phyloP scores from a whole-genome alignment of 2,888 invertebrate genomes.

The Heliconius aoede region DNA sequence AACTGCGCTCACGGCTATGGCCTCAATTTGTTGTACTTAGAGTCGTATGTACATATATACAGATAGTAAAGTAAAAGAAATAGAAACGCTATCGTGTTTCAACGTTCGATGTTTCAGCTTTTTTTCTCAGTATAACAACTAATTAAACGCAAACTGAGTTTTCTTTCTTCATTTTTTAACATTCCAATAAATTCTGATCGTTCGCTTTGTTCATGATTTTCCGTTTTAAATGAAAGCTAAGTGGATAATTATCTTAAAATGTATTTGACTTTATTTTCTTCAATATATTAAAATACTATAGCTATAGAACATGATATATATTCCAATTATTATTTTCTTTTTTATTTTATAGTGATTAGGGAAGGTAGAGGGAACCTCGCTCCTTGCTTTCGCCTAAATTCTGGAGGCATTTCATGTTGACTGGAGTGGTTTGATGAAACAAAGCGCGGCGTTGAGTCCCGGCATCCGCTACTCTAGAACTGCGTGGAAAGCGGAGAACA shows the following conservation, averaged over 20 bases:
- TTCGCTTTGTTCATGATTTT: not conserved
- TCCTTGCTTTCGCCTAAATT: no score
- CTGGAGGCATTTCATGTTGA: no score
- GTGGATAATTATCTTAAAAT: not conserved
- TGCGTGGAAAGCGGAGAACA: not conserved
- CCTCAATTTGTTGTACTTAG: no score
- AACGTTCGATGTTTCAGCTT: slow-evolving; percentile 11
- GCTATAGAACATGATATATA: no score
- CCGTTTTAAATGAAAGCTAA: not conserved
- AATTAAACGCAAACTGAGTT: slow-evolving; percentile 29
- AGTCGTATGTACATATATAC: not conserved
- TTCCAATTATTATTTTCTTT: no score
- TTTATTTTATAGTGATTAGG: no score
- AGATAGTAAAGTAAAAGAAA: not conserved
- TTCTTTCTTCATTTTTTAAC: slow-evolving; percentile 2
- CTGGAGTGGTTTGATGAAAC: no score
- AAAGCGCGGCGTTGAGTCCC: no score
- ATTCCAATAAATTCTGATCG: not conserved
- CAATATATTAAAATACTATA: no score
- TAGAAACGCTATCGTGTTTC: not conserved
- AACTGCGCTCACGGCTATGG: no score
- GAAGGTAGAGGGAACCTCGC: no score
- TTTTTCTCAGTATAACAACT: slow-evolving; percentile 20
- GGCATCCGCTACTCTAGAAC: not conserved
- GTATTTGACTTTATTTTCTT: no score